phyloP scores from a whole-genome alignment of 2,113 vertebrate genomes.

The Rhabdornis inornatus region DNA sequence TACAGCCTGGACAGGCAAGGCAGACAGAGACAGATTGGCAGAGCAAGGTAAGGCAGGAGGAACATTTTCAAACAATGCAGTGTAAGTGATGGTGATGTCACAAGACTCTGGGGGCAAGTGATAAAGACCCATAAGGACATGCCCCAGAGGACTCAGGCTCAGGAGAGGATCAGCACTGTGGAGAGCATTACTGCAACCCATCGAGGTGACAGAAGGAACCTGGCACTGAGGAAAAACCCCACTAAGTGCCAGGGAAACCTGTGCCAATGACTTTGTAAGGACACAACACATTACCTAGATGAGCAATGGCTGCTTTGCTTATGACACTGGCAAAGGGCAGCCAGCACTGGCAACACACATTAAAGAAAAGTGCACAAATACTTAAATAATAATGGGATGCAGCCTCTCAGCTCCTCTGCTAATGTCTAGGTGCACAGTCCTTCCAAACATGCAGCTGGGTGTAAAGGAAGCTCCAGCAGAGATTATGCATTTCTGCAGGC shows the following conservation, averaged over 20 bases:
- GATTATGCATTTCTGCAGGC: background rate
- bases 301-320: background rate
- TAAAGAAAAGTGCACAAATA: background rate
- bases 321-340: background rate
- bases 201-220: background rate
- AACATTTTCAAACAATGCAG: background rate
- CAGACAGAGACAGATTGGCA: background rate
- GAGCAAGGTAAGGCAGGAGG: background rate
- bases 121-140: background rate
- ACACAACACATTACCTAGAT: background rate
- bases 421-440: background rate
- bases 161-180: background rate
- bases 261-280: slow-evolving; percentile 53
- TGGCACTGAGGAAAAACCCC: background rate
- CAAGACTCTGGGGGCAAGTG: background rate
- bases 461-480: background rate
- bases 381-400: background rate
- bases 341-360: background rate
- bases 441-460: background rate
- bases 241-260: background rate
- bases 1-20: background rate
- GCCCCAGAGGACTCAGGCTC: background rate
- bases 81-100: background rate
- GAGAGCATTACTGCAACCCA: background rate
- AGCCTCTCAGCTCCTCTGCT: background rate